These are phyloP conservation scores for Gadopsis bispinosus DNA, from an alignment of 2,797 vertebrate species.

Conservation along the genomic window DNA sequence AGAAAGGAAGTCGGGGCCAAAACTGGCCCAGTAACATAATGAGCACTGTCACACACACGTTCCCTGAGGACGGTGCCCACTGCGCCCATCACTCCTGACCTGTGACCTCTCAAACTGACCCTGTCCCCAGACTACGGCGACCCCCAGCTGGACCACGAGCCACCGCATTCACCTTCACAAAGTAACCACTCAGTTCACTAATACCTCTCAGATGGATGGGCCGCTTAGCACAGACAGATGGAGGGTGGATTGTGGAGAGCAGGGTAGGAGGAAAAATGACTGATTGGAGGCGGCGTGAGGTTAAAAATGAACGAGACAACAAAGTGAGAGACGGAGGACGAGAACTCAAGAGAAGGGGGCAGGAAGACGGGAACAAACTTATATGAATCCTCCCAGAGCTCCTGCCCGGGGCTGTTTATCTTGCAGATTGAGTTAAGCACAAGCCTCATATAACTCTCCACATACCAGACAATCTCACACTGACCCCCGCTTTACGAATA, in stretches of 20 bases:
- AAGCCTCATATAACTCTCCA: slow-evolving; percentile 79
- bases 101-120: slow-evolving; percentile 66
- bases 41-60: slow-evolving; percentile 53
- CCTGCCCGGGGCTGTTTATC: slow-evolving; percentile 77
- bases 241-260: not conserved
- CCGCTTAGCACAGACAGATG: not conserved
- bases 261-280: not conserved
- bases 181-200: slow-evolving; percentile 45
- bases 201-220: slow-evolving; percentile 44
- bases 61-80: slow-evolving; percentile 74
- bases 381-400: slow-evolving; percentile 65
- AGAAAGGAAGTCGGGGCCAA: slow-evolving; percentile 54
- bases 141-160: slow-evolving; percentile 69
- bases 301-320: slow-evolving; percentile 17
- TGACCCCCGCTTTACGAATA: slow-evolving; percentile 74
- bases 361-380: slow-evolving; percentile 59
- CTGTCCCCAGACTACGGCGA: slow-evolving; percentile 56
- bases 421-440: slow-evolving; percentile 82
- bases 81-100: slow-evolving; percentile 63
- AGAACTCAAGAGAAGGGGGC: slow-evolving; percentile 31
- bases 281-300: not conserved
- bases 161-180: slow-evolving; percentile 57
- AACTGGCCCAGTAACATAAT: slow-evolving; percentile 43
- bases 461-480: slow-evolving; percentile 85
- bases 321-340: slow-evolving; percentile 41